A percentile compares a stretch with the other conserved stretches of the same genome.
Conservation (phyloP, 2,797 vertebrate genomes). For the Trachurus trachurus region DNA sequence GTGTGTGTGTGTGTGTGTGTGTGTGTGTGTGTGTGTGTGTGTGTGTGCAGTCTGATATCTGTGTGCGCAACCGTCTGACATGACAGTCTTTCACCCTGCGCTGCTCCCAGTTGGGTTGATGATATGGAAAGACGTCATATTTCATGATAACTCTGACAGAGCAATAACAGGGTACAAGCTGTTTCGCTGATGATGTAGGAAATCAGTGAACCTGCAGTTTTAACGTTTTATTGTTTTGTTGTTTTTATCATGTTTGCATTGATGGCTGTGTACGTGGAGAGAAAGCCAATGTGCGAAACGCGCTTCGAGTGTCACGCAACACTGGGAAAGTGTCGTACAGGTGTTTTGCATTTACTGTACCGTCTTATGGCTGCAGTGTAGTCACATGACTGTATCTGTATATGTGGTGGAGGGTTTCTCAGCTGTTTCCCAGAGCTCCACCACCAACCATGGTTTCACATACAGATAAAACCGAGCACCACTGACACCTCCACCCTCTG, state of each 20-base stretch:
- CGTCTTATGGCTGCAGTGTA: neutral
- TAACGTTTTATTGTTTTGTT: neutral
- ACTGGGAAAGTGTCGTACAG: no score
- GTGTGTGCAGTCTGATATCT: constrained; percentile 7
- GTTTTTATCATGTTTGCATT: constrained; percentile 8
- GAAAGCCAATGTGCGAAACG: no score
- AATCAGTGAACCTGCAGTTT: constrained; percentile 7
- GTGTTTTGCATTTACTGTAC: no score
- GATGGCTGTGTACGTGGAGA: neutral
- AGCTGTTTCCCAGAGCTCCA: neutral
- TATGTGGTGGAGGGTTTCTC: neutral
- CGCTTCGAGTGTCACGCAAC: no score
- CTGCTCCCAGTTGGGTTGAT: neutral
- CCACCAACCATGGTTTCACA: neutral
- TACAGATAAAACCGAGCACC: neutral
- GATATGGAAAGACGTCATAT: constrained; percentile 16
- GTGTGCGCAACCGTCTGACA: neutral
- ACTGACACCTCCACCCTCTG: neutral
- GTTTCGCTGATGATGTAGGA: constrained; percentile 34
- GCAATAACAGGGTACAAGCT: constrained; percentile 1
- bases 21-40: neutral
- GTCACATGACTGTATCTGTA: neutral
- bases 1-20: neutral
- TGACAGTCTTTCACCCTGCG: neutral
- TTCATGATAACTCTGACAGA: constrained; percentile 4